Evolutionary conservation across 2,113 vertebrate genomes (phyloP).

Genomic region (Syngnathus typhle): DNA sequence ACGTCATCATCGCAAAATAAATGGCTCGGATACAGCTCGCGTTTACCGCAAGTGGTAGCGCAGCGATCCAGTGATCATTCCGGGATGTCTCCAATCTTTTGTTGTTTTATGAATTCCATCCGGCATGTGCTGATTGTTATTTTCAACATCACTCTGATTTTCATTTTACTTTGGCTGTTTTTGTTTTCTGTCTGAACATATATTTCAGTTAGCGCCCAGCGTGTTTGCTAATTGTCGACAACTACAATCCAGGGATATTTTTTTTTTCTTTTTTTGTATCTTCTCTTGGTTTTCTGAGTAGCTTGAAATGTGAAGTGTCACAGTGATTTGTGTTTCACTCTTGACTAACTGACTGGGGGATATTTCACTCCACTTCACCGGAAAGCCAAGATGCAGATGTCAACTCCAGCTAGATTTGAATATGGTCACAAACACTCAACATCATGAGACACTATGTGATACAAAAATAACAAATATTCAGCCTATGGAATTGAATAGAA

Average conservation of each 20-base stretch:
- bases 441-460: background rate
- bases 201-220: conserved; percentile 22
- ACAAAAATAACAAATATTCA: background rate
- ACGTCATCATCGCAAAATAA: conserved; percentile 26
- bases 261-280: background rate
- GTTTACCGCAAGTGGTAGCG: background rate
- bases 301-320: background rate
- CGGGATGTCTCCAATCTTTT: conserved; percentile 29
- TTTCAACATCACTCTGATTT: conserved; percentile 31
- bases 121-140: conserved; percentile 35
- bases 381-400: background rate
- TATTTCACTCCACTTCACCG: background rate
- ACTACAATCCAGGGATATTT: background rate
- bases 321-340: conserved; percentile 1
- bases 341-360: background rate
- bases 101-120: conserved; percentile 51
- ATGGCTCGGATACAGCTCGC: background rate
- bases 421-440: background rate
- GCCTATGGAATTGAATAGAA: background rate
- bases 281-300: background rate
- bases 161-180: conserved; percentile 38
- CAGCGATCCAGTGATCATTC: conserved; percentile 36
- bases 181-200: conserved; percentile 11
- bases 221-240: background rate
- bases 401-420: background rate